A percentile compares a stretch with the other conserved stretches of the same genome.
phyloP scores from a whole-genome alignment of 2,797 vertebrate species.

The Mico argentatus region DNA sequence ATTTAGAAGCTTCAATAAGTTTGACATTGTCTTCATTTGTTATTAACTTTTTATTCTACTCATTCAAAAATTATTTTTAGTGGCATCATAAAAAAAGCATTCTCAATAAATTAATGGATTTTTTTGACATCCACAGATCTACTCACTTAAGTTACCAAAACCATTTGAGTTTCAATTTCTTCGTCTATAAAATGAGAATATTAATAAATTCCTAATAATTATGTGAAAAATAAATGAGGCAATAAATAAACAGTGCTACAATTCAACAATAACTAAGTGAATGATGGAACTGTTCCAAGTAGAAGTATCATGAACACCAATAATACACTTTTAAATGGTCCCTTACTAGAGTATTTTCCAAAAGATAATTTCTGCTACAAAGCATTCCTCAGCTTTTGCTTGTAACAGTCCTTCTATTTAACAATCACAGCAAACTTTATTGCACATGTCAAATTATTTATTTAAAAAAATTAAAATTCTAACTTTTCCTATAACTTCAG shows the following conservation, averaged over 20 bases:
- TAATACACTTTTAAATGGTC: neutral
- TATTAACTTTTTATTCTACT: neutral
- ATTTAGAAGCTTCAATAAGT: neutral
- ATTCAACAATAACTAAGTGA: neutral
- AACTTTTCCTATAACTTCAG: neutral
- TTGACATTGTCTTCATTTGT: neutral
- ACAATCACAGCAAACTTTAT: neutral
- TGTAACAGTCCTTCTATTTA: neutral
- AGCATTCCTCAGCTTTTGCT: neutral
- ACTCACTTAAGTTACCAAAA: neutral
- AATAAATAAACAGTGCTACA: neutral
- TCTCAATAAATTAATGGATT: neutral
- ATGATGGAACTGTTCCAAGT: neutral
- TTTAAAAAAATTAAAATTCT: neutral
- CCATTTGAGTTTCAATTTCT: neutral
- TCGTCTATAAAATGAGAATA: neutral
- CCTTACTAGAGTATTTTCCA: neutral
- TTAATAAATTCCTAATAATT: neutral
- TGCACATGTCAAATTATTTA: neutral
- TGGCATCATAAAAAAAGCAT: neutral
- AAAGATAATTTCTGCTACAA: neutral
- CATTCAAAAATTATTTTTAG: neutral
- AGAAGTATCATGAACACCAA: neutral
- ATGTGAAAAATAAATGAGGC: neutral
- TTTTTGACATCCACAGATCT: neutral